Evolutionary conservation across 2,888 invertebrate genomes (phyloP).

Genomic region (Apamea anceps): DNA sequence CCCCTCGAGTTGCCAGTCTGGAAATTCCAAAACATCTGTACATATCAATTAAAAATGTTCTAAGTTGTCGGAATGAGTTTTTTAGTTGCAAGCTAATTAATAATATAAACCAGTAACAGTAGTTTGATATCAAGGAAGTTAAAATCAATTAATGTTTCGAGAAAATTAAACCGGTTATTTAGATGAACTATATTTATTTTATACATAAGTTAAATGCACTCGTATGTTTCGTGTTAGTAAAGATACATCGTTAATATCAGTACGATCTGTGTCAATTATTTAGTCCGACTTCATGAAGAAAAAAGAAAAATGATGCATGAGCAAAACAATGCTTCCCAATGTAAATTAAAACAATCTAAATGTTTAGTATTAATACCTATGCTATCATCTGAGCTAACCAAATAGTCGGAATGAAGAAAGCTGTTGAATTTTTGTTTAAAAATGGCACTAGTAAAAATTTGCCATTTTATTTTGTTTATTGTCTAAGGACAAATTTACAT

Average conservation of each 20-base stretch:
- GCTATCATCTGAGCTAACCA: constrained; percentile 8
- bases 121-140: neutral
- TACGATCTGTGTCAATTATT: neutral
- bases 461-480: too few relatives aligned
- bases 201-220: neutral
- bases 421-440: neutral
- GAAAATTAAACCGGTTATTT: too few relatives aligned
- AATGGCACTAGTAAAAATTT: too few relatives aligned
- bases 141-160: neutral
- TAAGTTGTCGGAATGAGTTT: neutral
- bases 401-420: constrained; percentile 10
- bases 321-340: constrained; percentile 7
- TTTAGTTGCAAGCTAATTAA: neutral
- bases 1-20: constrained; percentile 94
- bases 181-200: constrained; percentile 5
- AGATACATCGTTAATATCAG: neutral
- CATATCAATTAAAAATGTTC: constrained; percentile 86
- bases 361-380: constrained; percentile 1
- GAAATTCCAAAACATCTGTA: constrained; percentile 95
- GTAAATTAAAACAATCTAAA: neutral
- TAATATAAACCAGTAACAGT: neutral
- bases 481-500: too few relatives aligned
- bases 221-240: constrained; percentile 8
- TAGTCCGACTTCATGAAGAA: constrained; percentile 1
- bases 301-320: neutral